These are phyloP conservation scores for Watsonalla binaria DNA, from an alignment of 2,888 invertebrate genomes.

Conservation along the genomic window DNA sequence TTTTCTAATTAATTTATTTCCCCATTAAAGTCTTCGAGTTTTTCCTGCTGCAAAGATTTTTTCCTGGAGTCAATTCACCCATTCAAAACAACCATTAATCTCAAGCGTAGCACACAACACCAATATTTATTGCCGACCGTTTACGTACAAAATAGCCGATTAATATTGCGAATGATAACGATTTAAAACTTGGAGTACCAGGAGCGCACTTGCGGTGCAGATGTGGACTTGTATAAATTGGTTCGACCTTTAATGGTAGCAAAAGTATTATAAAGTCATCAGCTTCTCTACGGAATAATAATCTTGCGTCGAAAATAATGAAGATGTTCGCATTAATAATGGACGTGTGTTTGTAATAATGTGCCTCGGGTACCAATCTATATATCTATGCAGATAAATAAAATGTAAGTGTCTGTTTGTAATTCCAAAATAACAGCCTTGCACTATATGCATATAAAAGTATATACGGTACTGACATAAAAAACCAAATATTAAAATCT, in stretches of 20 bases:
- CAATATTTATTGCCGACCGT: constrained; percentile 51
- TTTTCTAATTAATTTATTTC: background rate
- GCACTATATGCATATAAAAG: no score
- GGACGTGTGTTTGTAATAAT: no score
- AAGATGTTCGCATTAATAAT: background rate
- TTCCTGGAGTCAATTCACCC: constrained; percentile 3
- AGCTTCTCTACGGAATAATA: background rate
- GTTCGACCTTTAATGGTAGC: constrained; percentile 35
- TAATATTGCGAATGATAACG: constrained; percentile 66
- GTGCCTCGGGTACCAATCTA: no score
- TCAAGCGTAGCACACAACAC: constrained; percentile 28
- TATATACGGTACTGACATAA: no score
- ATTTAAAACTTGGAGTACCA: constrained; percentile 49
- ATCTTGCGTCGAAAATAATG: background rate
- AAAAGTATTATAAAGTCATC: constrained; percentile 4
- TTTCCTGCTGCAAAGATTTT: background rate
- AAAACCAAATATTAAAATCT: no score
- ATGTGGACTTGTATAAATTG: constrained; percentile 39
- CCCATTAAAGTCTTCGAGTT: background rate
- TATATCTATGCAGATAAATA: no score
- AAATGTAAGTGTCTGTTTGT: no score
- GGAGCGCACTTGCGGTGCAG: constrained; percentile 38
- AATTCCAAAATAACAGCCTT: no score
- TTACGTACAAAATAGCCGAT: constrained; percentile 62
- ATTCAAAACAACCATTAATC: constrained; percentile 43